These are phyloP conservation scores for Ceratitis capitata DNA, from an alignment of 1,140 invertebrate species.

Conservation along the genomic window DNA sequence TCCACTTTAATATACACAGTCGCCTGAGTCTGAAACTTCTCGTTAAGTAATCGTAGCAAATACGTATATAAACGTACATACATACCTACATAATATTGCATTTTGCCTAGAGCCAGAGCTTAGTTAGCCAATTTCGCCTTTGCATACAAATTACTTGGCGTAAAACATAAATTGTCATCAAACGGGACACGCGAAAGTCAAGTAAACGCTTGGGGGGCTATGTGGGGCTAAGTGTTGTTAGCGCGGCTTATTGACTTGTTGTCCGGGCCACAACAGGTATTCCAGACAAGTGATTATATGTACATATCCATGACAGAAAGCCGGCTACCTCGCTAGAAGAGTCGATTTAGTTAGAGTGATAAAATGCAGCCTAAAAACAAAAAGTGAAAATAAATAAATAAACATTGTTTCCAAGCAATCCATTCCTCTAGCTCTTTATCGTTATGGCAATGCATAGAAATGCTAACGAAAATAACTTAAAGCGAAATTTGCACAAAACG, in stretches of 20 bases:
- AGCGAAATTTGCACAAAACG: neutral
- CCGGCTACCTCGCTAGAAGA: neutral
- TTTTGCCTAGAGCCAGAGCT: too few species aligned
- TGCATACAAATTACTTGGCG: slow-evolving; percentile 23
- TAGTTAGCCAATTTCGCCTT: slow-evolving; percentile 2
- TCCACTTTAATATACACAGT: too few species aligned
- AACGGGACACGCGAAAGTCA: neutral
- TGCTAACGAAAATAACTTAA: neutral
- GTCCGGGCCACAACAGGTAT: neutral
- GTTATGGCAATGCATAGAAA: neutral
- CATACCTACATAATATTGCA: neutral
- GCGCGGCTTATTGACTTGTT: neutral
- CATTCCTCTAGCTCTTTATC: neutral
- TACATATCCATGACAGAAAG: neutral
- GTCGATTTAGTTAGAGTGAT: neutral
- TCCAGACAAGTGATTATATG: too few species aligned
- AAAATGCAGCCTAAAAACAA: neutral
- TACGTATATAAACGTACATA: neutral
- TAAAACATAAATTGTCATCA: neutral
- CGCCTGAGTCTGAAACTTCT: too few species aligned
- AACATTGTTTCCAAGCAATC: neutral
- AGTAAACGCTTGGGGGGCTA: neutral
- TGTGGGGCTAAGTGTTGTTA: neutral
- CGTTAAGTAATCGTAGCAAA: too few species aligned
- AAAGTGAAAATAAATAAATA: neutral